These are phyloP conservation scores for Amphipoea oculea DNA, from an alignment of 2,888 invertebrate genomes.

Conservation along the genomic window DNA sequence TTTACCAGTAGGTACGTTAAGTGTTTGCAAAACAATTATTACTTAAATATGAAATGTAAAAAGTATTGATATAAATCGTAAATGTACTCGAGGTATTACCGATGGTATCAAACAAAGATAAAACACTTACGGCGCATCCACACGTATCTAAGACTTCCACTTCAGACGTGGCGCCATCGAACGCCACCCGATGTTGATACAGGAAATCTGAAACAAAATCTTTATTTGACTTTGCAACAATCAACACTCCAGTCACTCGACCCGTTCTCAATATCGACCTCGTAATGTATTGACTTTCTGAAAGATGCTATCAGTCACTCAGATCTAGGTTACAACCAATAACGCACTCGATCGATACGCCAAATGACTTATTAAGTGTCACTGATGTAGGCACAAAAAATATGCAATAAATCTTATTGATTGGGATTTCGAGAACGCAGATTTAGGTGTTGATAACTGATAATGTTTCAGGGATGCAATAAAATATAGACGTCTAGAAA, in stretches of 20 bases:
- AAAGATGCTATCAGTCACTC: conserved; percentile 77
- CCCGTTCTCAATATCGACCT: conserved; percentile 66
- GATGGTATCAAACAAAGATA: conserved; percentile 49
- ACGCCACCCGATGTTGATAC: conserved; percentile 94
- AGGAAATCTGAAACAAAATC: conserved; percentile 92
- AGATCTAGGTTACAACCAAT: conserved; percentile 78
- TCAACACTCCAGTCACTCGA: conserved; percentile 55
- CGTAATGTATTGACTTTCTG: conserved; percentile 72
- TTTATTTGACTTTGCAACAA: conserved; percentile 62
- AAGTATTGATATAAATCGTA: conserved; percentile 49
- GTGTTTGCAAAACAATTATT: conserved; percentile 48
- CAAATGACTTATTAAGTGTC: conserved; percentile 72
- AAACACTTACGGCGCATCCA: conserved; percentile 93
- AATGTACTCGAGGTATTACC: conserved; percentile 41
- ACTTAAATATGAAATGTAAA: conserved; percentile 49
- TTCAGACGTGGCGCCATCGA: conserved; percentile 94
- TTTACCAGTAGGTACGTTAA: conserved; percentile 13
- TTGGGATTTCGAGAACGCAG: conserved; percentile 53
- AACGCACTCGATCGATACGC: conserved; percentile 70
- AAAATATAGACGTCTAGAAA: neutral
- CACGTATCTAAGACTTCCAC: conserved; percentile 95
- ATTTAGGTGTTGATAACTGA: conserved; percentile 56
- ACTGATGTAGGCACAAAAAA: conserved; percentile 58
- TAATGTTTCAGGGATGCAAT: neutral
- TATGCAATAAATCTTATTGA: conserved; percentile 56